Evolutionary conservation across 2,888 invertebrate species (phyloP).

Genomic region (Argyresthia goedartella): DNA sequence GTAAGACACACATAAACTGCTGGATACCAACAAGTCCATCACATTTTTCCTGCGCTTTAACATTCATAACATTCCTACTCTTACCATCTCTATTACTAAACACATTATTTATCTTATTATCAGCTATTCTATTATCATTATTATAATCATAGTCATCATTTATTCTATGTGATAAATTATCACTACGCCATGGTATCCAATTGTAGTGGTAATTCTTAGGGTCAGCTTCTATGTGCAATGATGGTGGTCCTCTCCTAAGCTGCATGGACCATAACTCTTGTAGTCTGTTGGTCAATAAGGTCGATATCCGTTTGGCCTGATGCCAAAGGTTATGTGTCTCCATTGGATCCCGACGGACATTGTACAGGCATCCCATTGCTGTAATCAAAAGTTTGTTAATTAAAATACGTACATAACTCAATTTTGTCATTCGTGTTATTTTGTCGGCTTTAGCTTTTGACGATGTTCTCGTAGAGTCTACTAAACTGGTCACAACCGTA

Average conservation of each 20-base stretch:
- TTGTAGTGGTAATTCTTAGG: conserved; percentile 79
- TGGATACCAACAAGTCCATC: conserved; percentile 35
- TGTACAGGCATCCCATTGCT: conserved; percentile 79
- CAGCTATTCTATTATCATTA: background rate
- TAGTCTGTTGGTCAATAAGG: conserved; percentile 43
- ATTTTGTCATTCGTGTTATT: too few relatives aligned
- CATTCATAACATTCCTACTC: background rate
- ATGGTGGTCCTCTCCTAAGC: conserved; percentile 49
- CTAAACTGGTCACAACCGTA: too few relatives aligned
- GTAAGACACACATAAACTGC: conserved; percentile 52
- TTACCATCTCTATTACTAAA: background rate
- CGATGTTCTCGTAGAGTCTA: too few relatives aligned
- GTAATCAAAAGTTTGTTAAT: conserved; percentile 20
- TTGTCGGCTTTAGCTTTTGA: too few relatives aligned
- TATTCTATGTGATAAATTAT: background rate
- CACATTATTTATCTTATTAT: background rate
- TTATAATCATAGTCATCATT: background rate
- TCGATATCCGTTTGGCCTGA: conserved; percentile 61
- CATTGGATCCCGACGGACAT: conserved; percentile 83
- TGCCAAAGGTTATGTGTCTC: conserved; percentile 78
- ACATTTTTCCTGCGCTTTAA: conserved; percentile 31
- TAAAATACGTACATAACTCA: too few relatives aligned
- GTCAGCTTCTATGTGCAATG: conserved; percentile 70
- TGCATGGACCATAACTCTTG: conserved; percentile 58
- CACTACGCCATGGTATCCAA: conserved; percentile 76